Conservation (phyloP, 2,888 invertebrate species). For the Drosophila pseudotalamancana region DNA sequence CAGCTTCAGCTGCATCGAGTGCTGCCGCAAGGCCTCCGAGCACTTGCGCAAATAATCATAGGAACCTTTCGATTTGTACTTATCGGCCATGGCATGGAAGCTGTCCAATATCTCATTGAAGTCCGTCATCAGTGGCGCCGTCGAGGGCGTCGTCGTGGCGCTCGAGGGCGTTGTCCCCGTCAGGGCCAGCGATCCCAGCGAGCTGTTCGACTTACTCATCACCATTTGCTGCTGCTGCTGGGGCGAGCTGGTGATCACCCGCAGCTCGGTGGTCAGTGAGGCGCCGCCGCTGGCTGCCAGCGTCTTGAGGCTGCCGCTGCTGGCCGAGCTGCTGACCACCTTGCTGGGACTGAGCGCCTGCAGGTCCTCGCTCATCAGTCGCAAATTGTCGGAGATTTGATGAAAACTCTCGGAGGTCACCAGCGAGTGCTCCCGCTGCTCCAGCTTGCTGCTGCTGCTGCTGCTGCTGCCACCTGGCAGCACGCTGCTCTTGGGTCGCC, state of each 20-base stretch:
- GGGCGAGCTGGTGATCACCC: conserved; percentile 75
- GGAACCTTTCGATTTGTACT: conserved; percentile 84
- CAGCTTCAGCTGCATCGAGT: conserved; percentile 82
- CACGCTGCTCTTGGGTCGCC: conserved; percentile 68
- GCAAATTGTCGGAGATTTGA: conserved; percentile 84
- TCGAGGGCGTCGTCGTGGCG: conserved; percentile 79
- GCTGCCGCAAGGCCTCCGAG: conserved; percentile 83
- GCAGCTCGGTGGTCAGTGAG: conserved; percentile 63
- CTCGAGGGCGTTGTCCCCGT: conserved; percentile 67
- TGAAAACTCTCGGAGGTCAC: conserved; percentile 83
- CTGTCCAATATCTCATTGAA: conserved; percentile 84
- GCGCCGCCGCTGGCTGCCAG: conserved; percentile 48
- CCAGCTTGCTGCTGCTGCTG: conserved; percentile 51
- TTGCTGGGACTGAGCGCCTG: conserved; percentile 83
- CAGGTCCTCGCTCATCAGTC: conserved; percentile 84
- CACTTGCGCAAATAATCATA: conserved; percentile 84
- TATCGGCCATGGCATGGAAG: conserved; percentile 84
- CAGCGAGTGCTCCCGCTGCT: conserved; percentile 80
- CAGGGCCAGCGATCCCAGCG: conserved; percentile 54
- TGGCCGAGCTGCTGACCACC: conserved; percentile 68
- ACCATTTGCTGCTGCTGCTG: conserved; percentile 55
- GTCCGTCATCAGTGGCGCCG: conserved; percentile 79
- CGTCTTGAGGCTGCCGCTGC: conserved; percentile 71
- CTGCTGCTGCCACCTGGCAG: conserved; percentile 39
- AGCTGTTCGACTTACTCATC: conserved; percentile 67